phyloP scores from a whole-genome alignment of 2,797 vertebrate species.

The Pogonophryne albipinna region DNA sequence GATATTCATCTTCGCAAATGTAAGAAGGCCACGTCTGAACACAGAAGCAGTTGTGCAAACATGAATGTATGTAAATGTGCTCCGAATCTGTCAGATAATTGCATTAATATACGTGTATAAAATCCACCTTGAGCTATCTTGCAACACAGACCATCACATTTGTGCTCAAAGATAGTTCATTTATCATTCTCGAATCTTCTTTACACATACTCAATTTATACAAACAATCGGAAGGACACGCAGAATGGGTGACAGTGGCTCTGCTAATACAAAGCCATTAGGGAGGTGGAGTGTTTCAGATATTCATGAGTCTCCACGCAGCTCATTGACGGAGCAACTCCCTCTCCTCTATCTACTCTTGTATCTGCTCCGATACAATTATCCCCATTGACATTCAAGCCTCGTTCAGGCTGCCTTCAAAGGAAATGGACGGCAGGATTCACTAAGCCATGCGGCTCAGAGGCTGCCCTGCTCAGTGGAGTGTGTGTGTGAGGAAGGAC shows the following conservation, averaged over 20 bases:
- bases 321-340: conserved; percentile 75
- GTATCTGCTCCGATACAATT: conserved; percentile 80
- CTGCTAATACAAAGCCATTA: conserved; percentile 73
- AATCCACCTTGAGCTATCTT: neutral
- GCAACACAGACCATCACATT: neutral
- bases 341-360: conserved; percentile 75
- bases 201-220: conserved; percentile 14
- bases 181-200: conserved; percentile 9
- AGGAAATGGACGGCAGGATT: conserved; percentile 75
- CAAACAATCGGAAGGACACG: conserved; percentile 40
- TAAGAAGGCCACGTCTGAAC: neutral
- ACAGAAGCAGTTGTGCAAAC: neutral
- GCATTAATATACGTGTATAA: neutral
- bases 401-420: conserved; percentile 75
- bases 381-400: conserved; percentile 82
- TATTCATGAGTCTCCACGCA: conserved; percentile 69
- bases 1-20: conserved; percentile 10
- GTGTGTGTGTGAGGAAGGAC: conserved; percentile 50
- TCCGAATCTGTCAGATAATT: neutral
- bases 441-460: conserved; percentile 73
- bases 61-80: neutral
- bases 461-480: conserved; percentile 60
- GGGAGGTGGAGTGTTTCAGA: conserved; percentile 57
- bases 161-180: conserved; percentile 15
- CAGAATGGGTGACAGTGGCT: conserved; percentile 35